phyloP scores from a whole-genome alignment of 2,888 invertebrate genomes.

The Augiades crinisus region DNA sequence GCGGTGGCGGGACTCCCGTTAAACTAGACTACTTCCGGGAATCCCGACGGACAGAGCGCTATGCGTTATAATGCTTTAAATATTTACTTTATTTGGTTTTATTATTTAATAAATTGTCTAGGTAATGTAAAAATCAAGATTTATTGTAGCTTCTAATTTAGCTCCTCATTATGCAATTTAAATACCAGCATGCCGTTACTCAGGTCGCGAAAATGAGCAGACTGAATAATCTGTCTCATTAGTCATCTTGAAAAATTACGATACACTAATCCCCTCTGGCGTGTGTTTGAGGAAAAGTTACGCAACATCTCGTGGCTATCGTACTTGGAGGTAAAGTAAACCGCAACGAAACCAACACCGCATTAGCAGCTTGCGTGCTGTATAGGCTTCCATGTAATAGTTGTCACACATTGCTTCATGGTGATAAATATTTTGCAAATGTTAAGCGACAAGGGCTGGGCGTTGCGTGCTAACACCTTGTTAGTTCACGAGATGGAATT shows the following conservation, averaged over 20 bases:
- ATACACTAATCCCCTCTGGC: constrained; percentile 29
- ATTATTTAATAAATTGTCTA: no score
- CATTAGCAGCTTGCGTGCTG: constrained; percentile 38
- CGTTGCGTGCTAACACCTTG: constrained; percentile 4
- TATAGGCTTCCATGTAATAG: constrained; percentile 43
- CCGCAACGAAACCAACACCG: constrained; percentile 38
- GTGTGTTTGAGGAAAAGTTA: constrained; percentile 41
- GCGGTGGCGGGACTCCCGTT: no score
- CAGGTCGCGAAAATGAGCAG: neutral
- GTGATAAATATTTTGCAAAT: constrained; percentile 30
- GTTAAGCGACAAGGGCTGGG: constrained; percentile 9
- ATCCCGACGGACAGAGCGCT: no score
- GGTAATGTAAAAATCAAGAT: neutral
- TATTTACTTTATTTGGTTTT: no score
- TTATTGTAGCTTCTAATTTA: neutral
- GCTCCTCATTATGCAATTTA: neutral
- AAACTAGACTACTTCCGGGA: no score
- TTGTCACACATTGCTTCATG: constrained; percentile 38
- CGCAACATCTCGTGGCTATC: constrained; percentile 38
- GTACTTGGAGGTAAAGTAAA: constrained; percentile 34
- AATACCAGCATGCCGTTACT: neutral
- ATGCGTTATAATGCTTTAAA: no score
- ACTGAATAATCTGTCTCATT: neutral
- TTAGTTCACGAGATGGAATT: constrained; percentile 12
- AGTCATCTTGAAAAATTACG: constrained; percentile 15